These are phyloP conservation scores for Electrona antarctica DNA, from an alignment of 2,113 vertebrate species.

Conservation along the genomic window DNA sequence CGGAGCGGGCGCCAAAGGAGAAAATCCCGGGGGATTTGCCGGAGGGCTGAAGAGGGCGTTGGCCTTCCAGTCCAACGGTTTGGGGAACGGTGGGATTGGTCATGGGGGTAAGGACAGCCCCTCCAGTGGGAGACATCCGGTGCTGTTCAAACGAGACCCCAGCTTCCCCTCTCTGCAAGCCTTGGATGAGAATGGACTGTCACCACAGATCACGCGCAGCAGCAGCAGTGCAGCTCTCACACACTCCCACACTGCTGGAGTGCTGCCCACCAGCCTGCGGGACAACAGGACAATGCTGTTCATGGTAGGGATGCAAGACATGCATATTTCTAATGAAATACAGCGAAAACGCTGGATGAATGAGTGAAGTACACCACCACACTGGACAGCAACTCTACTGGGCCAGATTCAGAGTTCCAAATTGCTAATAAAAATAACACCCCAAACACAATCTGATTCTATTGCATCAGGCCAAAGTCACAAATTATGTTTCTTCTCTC, in stretches of 20 bases:
- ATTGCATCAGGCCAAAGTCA: no score
- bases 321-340: no score
- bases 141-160: slow-evolving; percentile 84
- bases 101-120: slow-evolving; percentile 71
- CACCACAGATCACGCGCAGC: slow-evolving; percentile 82
- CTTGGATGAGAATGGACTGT: slow-evolving; percentile 89
- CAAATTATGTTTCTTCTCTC: no score
- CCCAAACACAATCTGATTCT: no score
- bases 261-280: slow-evolving; percentile 92
- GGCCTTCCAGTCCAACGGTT: slow-evolving; percentile 71
- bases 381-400: no score
- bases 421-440: no score
- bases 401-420: no score
- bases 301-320: slow-evolving; percentile 78
- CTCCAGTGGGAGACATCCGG: slow-evolving; percentile 67
- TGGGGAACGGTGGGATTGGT: not conserved
- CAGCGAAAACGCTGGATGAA: no score
- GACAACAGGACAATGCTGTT: slow-evolving; percentile 98
- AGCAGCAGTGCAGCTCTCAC: slow-evolving; percentile 61
- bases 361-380: no score
- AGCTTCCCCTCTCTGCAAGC: slow-evolving; percentile 83
- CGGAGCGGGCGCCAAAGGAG: slow-evolving; percentile 46
- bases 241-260: slow-evolving; percentile 73
- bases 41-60: slow-evolving; percentile 64
- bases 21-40: slow-evolving; percentile 26